Conservation (phyloP, 2,797 vertebrate species). For the Sebastes hubbsi region DNA sequence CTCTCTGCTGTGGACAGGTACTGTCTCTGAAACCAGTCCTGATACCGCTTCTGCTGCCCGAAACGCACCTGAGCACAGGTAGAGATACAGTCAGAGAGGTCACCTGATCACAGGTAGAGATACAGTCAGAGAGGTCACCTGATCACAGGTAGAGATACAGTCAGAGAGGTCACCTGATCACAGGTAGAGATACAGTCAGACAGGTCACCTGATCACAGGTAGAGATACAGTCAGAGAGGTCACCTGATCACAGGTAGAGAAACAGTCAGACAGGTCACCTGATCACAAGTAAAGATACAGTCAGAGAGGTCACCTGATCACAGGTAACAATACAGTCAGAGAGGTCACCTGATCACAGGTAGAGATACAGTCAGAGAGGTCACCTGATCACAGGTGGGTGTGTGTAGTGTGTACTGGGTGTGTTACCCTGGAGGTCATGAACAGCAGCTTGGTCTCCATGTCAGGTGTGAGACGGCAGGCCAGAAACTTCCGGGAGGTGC, state of each 20-base stretch:
- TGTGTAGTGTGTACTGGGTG: not conserved
- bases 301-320: not conserved
- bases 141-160: not conserved
- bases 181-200: not conserved
- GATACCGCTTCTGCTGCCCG: slow-evolving; percentile 96
- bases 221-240: not conserved
- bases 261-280: not conserved
- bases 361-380: not conserved
- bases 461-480: slow-evolving; percentile 96
- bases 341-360: not conserved
- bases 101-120: not conserved
- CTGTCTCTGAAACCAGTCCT: slow-evolving; percentile 98
- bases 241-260: not conserved
- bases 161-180: not conserved
- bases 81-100: not conserved
- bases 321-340: not conserved
- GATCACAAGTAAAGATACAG: accelerated
- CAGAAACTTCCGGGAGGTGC: slow-evolving; percentile 95
- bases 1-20: slow-evolving; percentile 95
- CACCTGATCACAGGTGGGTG: not conserved
- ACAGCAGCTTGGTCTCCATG: slow-evolving; percentile 98
- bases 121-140: not conserved
- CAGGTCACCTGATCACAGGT: slow-evolving; percentile 78
- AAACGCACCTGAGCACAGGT: slow-evolving; percentile 87
- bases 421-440: slow-evolving; percentile 95